Percentiles rank a stretch among this genome's conserved stretches.
Conservation (phyloP, 2,888 invertebrate species). For the Agrotis exclamationis region DNA sequence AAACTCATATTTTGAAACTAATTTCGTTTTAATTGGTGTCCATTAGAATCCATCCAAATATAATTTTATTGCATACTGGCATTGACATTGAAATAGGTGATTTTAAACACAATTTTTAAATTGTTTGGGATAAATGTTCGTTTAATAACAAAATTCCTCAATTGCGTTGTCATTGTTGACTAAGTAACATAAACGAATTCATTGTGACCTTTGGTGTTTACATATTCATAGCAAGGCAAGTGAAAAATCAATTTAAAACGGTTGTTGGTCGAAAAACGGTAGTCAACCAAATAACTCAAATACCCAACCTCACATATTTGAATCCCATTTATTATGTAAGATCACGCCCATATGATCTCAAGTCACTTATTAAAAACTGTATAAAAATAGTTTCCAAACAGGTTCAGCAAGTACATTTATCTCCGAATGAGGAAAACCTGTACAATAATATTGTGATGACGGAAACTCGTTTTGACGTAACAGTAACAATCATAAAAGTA, state of each 20-base stretch:
- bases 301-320: not conserved
- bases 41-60: not conserved
- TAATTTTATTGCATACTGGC: constrained; percentile 2
- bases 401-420: constrained; percentile 31
- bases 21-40: constrained; percentile 43
- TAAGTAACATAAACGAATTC: not conserved
- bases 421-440: constrained; percentile 49
- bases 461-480: constrained; percentile 34
- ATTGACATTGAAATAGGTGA: constrained; percentile 17
- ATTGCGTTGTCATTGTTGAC: not conserved
- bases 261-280: too few species aligned
- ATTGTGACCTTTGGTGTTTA: not conserved
- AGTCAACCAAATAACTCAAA: too few species aligned
- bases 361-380: constrained; percentile 10
- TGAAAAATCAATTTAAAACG: not conserved
- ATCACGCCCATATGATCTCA: not conserved
- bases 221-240: not conserved
- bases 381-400: constrained; percentile 31
- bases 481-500: not conserved
- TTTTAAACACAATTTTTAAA: constrained; percentile 24
- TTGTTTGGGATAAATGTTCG: not conserved
- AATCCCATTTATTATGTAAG: constrained; percentile 10
- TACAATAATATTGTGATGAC: constrained; percentile 32
- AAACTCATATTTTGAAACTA: constrained; percentile 18
- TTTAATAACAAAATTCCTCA: constrained; percentile 2